Evolutionary conservation across 2,113 vertebrate species (phyloP).

Genomic region (Drymodes brunneopygia): DNA sequence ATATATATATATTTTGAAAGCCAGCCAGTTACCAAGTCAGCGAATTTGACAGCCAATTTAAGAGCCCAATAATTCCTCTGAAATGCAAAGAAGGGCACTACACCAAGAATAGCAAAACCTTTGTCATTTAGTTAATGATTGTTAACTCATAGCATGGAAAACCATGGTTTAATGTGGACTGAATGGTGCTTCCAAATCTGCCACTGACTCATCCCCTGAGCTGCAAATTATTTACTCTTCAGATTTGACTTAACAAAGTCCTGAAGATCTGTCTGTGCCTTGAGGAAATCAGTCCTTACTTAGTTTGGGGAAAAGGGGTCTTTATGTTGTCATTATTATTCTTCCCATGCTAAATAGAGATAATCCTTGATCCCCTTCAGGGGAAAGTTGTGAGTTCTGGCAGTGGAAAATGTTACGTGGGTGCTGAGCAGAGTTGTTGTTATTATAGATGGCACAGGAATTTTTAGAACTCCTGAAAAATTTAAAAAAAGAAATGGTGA

Average conservation of each 20-base stretch:
- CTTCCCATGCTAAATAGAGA: not conserved
- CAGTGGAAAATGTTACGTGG: fast-evolving
- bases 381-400: not conserved
- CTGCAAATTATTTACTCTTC: not conserved
- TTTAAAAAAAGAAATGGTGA: not conserved
- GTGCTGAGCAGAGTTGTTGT: not conserved
- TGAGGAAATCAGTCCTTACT: not conserved
- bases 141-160: not conserved
- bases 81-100: constrained; percentile 26
- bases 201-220: not conserved
- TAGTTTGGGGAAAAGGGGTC: not conserved
- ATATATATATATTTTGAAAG: constrained; percentile 45
- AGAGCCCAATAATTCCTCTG: constrained; percentile 24
- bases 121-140: constrained; percentile 24
- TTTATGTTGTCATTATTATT: not conserved
- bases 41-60: constrained; percentile 13
- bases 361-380: not conserved
- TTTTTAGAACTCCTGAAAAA: not conserved
- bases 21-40: constrained; percentile 43
- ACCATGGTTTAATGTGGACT: not conserved
- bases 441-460: not conserved
- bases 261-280: not conserved
- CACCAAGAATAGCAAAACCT: constrained; percentile 23
- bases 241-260: not conserved
- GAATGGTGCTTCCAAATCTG: not conserved